phyloP scores from a whole-genome alignment of 2,113 vertebrate species.

The Cygnus buccinator region DNA sequence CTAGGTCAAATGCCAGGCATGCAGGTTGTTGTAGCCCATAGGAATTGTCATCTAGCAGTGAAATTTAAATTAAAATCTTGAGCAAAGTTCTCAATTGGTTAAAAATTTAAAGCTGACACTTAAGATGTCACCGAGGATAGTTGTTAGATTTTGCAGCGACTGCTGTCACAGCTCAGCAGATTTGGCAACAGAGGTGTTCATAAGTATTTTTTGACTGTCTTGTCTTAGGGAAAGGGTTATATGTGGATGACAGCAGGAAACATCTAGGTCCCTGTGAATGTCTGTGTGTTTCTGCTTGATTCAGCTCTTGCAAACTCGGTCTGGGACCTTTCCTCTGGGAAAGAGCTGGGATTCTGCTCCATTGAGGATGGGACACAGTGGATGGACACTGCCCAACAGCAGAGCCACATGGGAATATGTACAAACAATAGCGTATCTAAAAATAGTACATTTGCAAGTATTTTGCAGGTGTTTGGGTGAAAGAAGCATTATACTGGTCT shows the following conservation, averaged over 20 bases:
- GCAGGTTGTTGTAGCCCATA: background rate
- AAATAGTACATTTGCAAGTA: background rate
- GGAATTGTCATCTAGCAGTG: background rate
- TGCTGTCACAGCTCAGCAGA: background rate
- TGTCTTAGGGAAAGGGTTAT: background rate
- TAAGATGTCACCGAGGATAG: background rate
- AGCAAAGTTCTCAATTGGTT: background rate
- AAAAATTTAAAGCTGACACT: background rate
- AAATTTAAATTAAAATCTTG: background rate
- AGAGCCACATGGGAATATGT: background rate
- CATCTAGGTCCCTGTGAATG: background rate
- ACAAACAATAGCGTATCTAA: accelerated
- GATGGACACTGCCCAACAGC: background rate
- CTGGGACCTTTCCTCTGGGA: background rate
- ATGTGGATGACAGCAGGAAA: background rate
- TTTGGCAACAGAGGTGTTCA: background rate
- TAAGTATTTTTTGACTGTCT: background rate
- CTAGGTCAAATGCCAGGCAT: background rate
- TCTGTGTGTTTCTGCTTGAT: background rate
- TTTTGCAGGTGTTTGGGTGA: background rate
- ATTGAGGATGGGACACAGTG: background rate
- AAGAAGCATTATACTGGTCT: background rate
- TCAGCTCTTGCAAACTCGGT: background rate
- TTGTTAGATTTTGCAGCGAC: background rate
- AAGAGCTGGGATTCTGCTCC: background rate